A percentile compares a stretch with the other conserved stretches of the same genome.
These are phyloP conservation scores for Dynastes maya DNA, from an alignment of 2,888 invertebrate genomes.

Conservation along the genomic window DNA sequence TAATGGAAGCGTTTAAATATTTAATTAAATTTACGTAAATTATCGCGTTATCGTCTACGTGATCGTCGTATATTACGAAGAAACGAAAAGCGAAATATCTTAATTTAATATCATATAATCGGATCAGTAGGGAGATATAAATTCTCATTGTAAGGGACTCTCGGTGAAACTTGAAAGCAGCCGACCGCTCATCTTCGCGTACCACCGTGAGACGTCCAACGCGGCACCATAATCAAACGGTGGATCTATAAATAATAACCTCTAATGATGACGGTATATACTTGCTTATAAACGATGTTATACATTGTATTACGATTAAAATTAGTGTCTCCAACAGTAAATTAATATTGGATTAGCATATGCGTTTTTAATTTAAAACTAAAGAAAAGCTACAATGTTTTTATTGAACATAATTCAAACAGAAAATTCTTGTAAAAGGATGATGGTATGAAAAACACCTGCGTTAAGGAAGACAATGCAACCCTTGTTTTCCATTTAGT, in stretches of 20 bases:
- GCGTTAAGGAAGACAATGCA: too few species aligned
- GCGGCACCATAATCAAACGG: constrained; percentile 2
- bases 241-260: constrained; percentile 10
- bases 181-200: background rate
- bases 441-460: too few species aligned
- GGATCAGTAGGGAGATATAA: constrained; percentile 37
- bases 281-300: too few species aligned
- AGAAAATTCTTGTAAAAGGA: too few species aligned
- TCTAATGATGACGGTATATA: background rate
- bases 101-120: constrained; percentile 49
- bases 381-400: too few species aligned
- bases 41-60: background rate
- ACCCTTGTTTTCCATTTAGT: too few species aligned
- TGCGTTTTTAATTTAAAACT: too few species aligned
- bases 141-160: constrained; percentile 35
- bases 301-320: too few species aligned
- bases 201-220: background rate
- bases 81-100: constrained; percentile 48
- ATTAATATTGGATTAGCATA: too few species aligned
- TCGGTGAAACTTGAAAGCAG: constrained; percentile 8
- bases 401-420: too few species aligned
- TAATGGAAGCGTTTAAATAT: constrained; percentile 11
- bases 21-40: constrained; percentile 50
- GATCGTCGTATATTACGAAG: background rate
- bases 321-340: too few species aligned